phyloP scores from a whole-genome alignment of 92 coral and sea anemone species.

The Diadumene lineata region DNA sequence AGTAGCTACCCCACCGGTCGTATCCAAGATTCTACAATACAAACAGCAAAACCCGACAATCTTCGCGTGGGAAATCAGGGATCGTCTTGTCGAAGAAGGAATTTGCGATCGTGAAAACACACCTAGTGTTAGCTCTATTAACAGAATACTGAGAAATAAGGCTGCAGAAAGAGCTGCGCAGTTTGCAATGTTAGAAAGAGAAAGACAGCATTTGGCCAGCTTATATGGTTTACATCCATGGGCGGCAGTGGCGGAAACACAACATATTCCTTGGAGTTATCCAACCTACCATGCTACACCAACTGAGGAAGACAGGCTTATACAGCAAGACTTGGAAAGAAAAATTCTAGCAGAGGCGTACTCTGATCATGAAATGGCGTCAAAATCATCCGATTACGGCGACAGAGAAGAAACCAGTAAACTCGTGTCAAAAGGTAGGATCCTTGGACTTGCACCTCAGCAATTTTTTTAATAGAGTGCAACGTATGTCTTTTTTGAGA shows the following conservation, averaged over 20 bases:
- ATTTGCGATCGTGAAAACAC: slow-evolving; percentile 97
- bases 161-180: slow-evolving; percentile 99
- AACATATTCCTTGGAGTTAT: slow-evolving; percentile 69
- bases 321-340: slow-evolving; percentile 58
- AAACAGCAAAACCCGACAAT: slow-evolving; percentile 99
- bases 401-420: slow-evolving; percentile 34
- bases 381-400: slow-evolving; percentile 47
- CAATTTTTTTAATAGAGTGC: too few species aligned
- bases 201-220: slow-evolving; percentile 93
- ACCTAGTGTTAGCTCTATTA: slow-evolving; percentile 98
- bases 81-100: slow-evolving; percentile 96
- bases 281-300: slow-evolving; percentile 41
- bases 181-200: slow-evolving; percentile 97
- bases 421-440: slow-evolving; percentile 7
- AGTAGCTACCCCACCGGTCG: slow-evolving; percentile 99
- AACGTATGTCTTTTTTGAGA: too few species aligned
- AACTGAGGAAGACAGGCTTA: slow-evolving; percentile 42
- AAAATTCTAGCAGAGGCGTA: slow-evolving; percentile 51
- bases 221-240: slow-evolving; percentile 95
- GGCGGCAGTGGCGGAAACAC: slow-evolving; percentile 66
- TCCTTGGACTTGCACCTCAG: neutral
- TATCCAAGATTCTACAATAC: slow-evolving; percentile 90
- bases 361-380: slow-evolving; percentile 34
- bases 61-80: slow-evolving; percentile 99
- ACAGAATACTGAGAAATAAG: slow-evolving; percentile 95